A percentile compares a stretch with the other conserved stretches of the same genome.
Conservation (phyloP, 2,888 invertebrate genomes). For the Yponomeuta cagnagella region DNA sequence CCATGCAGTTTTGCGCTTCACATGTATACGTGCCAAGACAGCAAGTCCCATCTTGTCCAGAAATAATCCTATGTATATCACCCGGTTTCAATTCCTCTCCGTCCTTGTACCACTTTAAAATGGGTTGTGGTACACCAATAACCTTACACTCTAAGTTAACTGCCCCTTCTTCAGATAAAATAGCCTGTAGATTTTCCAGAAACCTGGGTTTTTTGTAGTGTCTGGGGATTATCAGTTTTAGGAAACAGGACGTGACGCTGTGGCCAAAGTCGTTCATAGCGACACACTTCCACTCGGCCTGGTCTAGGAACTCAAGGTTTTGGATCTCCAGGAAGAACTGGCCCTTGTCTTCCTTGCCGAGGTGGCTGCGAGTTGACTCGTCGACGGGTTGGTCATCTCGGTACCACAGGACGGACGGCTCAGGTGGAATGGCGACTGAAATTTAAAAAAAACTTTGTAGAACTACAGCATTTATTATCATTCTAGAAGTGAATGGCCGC, state of each 20-base stretch:
- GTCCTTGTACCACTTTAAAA: constrained; percentile 95
- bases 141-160: constrained; percentile 95
- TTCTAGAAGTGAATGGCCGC: too few species aligned
- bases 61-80: constrained; percentile 92
- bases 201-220: constrained; percentile 93
- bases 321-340: constrained; percentile 83
- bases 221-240: constrained; percentile 88
- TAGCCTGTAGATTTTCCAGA: constrained; percentile 88
- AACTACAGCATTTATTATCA: too few species aligned
- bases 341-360: constrained; percentile 81
- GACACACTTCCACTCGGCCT: constrained; percentile 95
- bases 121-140: constrained; percentile 92
- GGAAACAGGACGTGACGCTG: constrained; percentile 89
- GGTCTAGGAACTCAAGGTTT: constrained; percentile 86
- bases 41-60: constrained; percentile 92
- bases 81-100: constrained; percentile 92
- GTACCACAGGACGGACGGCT: constrained; percentile 90
- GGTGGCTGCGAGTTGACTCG: constrained; percentile 78
- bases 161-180: constrained; percentile 90
- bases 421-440: constrained; percentile 85
- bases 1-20: constrained; percentile 94
- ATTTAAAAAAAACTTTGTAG: constrained; percentile 18
- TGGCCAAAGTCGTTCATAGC: constrained; percentile 93
- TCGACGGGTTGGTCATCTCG: constrained; percentile 89
- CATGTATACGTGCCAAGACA: constrained; percentile 94